These are phyloP conservation scores for Steinernema feltiae DNA, from an alignment of 1,140 invertebrate species.

Conservation along the genomic window DNA sequence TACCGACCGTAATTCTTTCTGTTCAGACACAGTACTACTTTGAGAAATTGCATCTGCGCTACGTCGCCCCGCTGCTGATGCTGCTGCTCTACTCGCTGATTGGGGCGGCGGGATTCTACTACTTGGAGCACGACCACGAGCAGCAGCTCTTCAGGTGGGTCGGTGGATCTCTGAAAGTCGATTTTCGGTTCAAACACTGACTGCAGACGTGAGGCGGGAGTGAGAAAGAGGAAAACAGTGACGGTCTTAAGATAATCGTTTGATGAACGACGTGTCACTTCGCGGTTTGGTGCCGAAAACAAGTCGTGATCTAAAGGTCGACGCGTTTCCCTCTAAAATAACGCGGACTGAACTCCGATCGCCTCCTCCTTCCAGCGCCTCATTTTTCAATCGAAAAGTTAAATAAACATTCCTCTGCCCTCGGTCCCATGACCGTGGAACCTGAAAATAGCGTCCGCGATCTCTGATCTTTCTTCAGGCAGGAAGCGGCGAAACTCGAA, in stretches of 20 bases:
- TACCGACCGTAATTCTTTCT: conserved; percentile 11
- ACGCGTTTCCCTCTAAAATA: not conserved
- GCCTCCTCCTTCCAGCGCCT: not conserved
- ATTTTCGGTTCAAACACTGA: not conserved
- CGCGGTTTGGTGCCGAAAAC: not conserved
- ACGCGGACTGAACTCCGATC: conserved; percentile 23
- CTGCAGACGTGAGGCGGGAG: not conserved
- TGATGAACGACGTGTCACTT: no score
- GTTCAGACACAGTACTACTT: conserved; percentile 53
- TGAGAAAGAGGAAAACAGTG: no score
- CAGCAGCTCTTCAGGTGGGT: conserved; percentile 37
- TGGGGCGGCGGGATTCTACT: conserved; percentile 52
- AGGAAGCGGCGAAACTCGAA: conserved; percentile 27
- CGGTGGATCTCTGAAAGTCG: no score
- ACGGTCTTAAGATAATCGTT: no score
- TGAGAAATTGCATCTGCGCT: conserved; percentile 45
- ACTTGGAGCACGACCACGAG: conserved; percentile 53
- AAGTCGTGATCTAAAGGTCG: not conserved
- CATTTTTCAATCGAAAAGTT: not conserved
- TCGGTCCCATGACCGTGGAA: no score
- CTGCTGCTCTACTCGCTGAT: conserved; percentile 51
- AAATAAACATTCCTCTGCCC: no score
- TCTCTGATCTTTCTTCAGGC: conserved; percentile 16
- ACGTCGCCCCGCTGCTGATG: conserved; percentile 50
- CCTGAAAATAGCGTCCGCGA: not conserved